A percentile compares a stretch with the other conserved stretches of the same genome.
Evolutionary conservation across 1,140 invertebrate species (phyloP).

Genomic region (Grapholita molesta): DNA sequence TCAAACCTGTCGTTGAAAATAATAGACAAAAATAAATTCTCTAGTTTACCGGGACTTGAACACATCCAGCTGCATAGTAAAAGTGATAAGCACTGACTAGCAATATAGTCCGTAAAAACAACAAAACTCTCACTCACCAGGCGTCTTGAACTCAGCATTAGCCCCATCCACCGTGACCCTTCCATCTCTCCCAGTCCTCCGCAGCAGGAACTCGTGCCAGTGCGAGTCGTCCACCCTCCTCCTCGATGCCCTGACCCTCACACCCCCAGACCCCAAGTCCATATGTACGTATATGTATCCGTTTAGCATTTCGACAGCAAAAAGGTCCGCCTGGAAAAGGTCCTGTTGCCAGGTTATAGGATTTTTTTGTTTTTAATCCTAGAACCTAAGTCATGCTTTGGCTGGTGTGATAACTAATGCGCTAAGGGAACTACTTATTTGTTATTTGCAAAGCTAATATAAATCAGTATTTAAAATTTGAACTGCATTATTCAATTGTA

Average conservation of each 20-base stretch:
- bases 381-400: not conserved
- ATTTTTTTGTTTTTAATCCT: not conserved
- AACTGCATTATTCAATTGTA: no score
- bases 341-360: not conserved
- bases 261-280: slow-evolving; percentile 93
- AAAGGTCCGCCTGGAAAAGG: slow-evolving; percentile 87
- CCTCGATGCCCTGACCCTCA: slow-evolving; percentile 90
- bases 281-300: slow-evolving; percentile 95
- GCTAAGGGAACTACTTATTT: not conserved
- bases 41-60: no score
- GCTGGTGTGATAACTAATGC: not conserved
- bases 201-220: slow-evolving; percentile 93
- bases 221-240: slow-evolving; percentile 92
- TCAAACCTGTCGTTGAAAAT: no score
- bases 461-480: no score
- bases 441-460: not conserved
- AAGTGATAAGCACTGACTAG: no score
- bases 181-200: slow-evolving; percentile 88
- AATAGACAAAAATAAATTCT: no score
- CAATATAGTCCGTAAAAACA: not conserved
- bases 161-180: slow-evolving; percentile 94
- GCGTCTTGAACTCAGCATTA: slow-evolving; percentile 93
- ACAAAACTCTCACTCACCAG: slow-evolving; percentile 79
- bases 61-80: no score
- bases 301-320: slow-evolving; percentile 95